Evolutionary conservation across 2,888 invertebrate species (phyloP).

Genomic region (Ophonus ardosiacus): DNA sequence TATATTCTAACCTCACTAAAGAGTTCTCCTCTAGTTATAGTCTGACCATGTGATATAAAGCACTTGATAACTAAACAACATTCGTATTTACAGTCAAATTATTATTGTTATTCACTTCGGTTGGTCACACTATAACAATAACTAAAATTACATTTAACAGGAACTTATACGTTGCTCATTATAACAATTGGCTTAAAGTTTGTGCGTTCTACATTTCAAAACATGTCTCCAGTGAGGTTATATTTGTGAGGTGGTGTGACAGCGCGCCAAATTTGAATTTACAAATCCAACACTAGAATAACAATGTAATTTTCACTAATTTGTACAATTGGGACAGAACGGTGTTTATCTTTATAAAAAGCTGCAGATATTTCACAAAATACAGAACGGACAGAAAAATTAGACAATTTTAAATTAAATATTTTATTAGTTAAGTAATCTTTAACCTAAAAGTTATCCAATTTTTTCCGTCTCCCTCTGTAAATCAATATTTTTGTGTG

Average conservation of each 20-base stretch:
- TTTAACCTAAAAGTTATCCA: neutral
- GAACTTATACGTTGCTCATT: slow-evolving; percentile 41
- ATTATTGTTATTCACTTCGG: slow-evolving; percentile 24
- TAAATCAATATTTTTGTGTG: neutral
- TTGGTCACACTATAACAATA: slow-evolving; percentile 32
- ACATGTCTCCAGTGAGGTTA: slow-evolving; percentile 45
- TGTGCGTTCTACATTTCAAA: slow-evolving; percentile 57
- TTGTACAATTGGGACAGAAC: slow-evolving; percentile 64
- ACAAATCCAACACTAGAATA: slow-evolving; percentile 60
- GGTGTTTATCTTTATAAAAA: slow-evolving; percentile 45
- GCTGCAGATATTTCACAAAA: neutral
- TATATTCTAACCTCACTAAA: slow-evolving; percentile 2
- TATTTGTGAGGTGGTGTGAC: slow-evolving; percentile 23
- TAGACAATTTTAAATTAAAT: neutral
- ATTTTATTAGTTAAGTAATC: too few species aligned
- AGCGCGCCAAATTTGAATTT: slow-evolving; percentile 58
- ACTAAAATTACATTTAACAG: slow-evolving; percentile 46
- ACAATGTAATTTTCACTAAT: slow-evolving; percentile 63
- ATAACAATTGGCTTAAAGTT: slow-evolving; percentile 47
- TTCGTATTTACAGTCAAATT: slow-evolving; percentile 36
- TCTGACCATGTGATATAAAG: slow-evolving; percentile 24
- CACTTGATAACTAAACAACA: slow-evolving; percentile 18
- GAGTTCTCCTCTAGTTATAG: neutral
- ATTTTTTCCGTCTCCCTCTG: neutral
- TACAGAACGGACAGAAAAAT: neutral